Percentiles rank a stretch among this genome's conserved stretches.
phyloP scores from a whole-genome alignment of 2,113 vertebrate species.

The Passer domesticus region DNA sequence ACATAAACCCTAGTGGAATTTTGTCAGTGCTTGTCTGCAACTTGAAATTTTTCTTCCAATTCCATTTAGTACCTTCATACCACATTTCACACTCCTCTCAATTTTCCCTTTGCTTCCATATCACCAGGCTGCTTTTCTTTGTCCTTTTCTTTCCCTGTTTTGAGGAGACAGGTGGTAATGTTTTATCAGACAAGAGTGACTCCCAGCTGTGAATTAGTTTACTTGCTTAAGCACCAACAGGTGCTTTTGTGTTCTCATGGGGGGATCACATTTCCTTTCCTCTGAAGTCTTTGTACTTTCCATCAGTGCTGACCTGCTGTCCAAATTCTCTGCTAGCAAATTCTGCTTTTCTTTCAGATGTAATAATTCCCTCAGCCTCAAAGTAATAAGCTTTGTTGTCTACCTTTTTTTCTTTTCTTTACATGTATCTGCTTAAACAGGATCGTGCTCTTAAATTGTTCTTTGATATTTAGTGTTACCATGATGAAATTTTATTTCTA shows the following conservation, averaged over 20 bases:
- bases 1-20: background rate
- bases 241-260: background rate
- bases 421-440: background rate
- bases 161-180: background rate
- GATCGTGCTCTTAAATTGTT: background rate
- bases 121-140: background rate
- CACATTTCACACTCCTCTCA: fast-evolving
- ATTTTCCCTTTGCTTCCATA: background rate
- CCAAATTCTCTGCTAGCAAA: background rate
- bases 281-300: background rate
- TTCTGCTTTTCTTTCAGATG: background rate
- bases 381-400: background rate
- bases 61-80: background rate
- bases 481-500: background rate
- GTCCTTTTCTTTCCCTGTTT: fast-evolving
- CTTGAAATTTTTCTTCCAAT: background rate
- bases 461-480: background rate
- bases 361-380: background rate
- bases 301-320: fast-evolving
- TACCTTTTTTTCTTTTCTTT: background rate
- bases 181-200: background rate
- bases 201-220: background rate
- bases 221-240: background rate
- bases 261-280: background rate
- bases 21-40: background rate